Conservation (phyloP, 2,113 vertebrate genomes). For the Hymenochirus boettgeri region DNA sequence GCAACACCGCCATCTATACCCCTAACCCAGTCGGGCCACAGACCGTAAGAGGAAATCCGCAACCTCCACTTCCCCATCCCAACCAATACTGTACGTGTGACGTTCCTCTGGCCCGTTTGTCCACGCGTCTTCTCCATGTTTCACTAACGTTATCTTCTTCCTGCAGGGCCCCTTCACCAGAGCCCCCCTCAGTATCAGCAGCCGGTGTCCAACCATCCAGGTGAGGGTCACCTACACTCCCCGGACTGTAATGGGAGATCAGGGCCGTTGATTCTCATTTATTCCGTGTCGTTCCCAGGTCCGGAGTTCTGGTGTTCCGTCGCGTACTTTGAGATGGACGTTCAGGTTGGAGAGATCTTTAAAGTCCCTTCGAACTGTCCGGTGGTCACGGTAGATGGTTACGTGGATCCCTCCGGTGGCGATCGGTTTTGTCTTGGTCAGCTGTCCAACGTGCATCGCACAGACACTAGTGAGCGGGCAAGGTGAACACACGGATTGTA, state of each 20-base stretch:
- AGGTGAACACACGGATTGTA: too few relatives aligned
- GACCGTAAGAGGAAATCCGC: constrained; percentile 61
- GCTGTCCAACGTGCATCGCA: constrained; percentile 70
- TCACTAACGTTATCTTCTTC: not conserved
- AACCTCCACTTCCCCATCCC: constrained; percentile 58
- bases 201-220: constrained; percentile 48
- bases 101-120: not conserved
- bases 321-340: constrained; percentile 72
- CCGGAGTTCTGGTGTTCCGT: constrained; percentile 75
- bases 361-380: constrained; percentile 68
- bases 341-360: constrained; percentile 78
- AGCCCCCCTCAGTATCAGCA: constrained; percentile 54
- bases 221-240: constrained; percentile 3
- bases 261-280: too few relatives aligned
- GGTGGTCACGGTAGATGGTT: constrained; percentile 68
- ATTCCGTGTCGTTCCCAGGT: constrained; percentile 40
- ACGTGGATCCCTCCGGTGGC: constrained; percentile 69
- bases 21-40: constrained; percentile 54
- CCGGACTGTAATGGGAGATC: too few relatives aligned
- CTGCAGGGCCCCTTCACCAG: constrained; percentile 70
- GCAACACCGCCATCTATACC: constrained; percentile 55
- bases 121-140: not conserved
- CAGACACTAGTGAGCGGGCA: constrained; percentile 65
- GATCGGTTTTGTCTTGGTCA: constrained; percentile 69
- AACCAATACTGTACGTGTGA: constrained; percentile 61